Percentiles rank a stretch among this genome's conserved stretches.
Conservation (phyloP, 2,113 vertebrate species). For the Rhegmatorhina hoffmannsi region DNA sequence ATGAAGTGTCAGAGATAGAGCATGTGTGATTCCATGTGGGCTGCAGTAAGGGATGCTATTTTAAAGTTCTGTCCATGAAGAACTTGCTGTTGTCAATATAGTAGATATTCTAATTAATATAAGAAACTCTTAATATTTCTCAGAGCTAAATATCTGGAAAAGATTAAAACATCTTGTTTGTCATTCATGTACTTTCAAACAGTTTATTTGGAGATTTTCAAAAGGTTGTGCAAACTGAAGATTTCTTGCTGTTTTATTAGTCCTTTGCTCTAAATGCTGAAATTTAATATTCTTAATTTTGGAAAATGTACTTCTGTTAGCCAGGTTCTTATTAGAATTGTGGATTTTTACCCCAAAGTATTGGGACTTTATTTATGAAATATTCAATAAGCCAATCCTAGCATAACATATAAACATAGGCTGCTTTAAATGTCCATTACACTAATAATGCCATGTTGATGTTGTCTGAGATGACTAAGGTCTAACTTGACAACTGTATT, state of each 20-base stretch:
- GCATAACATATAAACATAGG: neutral
- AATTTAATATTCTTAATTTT: neutral
- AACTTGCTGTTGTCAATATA: neutral
- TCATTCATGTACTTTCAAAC: neutral
- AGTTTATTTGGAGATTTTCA: neutral
- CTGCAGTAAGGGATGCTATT: neutral
- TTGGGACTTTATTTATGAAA: neutral
- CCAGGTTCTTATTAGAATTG: neutral
- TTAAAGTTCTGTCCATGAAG: neutral
- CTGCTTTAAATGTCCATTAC: neutral
- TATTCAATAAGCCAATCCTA: neutral
- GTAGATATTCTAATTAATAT: neutral
- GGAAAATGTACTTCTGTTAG: neutral
- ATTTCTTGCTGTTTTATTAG: neutral
- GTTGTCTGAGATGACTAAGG: neutral
- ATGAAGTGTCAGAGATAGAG: neutral
- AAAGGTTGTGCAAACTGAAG: neutral
- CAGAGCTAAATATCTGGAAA: neutral
- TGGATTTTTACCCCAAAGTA: neutral
- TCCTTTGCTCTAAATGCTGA: neutral
- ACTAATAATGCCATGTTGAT: neutral
- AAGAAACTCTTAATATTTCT: neutral
- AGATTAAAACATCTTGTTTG: neutral
- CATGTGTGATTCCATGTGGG: neutral
- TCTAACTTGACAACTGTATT: neutral